phyloP scores from a whole-genome alignment of 2,113 vertebrate species.

The Edolisoma coerulescens region DNA sequence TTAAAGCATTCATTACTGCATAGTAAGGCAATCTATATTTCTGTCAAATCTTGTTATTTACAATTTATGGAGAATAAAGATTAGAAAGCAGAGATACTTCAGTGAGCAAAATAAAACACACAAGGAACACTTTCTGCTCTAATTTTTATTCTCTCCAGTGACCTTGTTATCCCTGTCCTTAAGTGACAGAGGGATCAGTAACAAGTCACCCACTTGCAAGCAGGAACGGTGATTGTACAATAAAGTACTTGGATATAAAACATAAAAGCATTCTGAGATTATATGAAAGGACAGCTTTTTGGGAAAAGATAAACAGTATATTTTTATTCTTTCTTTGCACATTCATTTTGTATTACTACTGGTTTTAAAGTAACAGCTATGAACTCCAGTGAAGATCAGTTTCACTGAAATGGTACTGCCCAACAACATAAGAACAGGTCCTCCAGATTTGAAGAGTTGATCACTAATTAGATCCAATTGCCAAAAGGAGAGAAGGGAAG shows the following conservation, averaged over 20 bases:
- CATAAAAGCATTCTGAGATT: neutral
- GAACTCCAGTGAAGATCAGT: neutral
- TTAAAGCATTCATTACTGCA: constrained; percentile 24
- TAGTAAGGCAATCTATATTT: constrained; percentile 32
- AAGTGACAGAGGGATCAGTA: neutral
- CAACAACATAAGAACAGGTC: neutral
- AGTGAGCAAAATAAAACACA: neutral
- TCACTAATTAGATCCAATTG: neutral
- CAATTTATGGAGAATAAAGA: constrained; percentile 39
- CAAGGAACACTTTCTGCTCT: neutral
- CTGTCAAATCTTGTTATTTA: constrained; percentile 54
- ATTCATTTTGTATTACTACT: neutral
- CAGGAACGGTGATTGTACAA: neutral
- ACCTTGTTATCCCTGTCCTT: neutral
- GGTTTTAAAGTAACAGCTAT: neutral
- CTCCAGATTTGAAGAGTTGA: neutral
- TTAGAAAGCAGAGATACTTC: neutral
- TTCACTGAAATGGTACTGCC: neutral
- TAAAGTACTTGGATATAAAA: neutral
- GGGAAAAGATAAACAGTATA: neutral
- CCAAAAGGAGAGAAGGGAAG: neutral
- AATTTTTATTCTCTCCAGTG: neutral
- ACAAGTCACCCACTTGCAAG: neutral
- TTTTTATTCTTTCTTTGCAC: neutral
- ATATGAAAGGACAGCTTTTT: neutral